Evolutionary conservation across 2,797 vertebrate genomes (phyloP).

Genomic region (Labeo calbasu): DNA sequence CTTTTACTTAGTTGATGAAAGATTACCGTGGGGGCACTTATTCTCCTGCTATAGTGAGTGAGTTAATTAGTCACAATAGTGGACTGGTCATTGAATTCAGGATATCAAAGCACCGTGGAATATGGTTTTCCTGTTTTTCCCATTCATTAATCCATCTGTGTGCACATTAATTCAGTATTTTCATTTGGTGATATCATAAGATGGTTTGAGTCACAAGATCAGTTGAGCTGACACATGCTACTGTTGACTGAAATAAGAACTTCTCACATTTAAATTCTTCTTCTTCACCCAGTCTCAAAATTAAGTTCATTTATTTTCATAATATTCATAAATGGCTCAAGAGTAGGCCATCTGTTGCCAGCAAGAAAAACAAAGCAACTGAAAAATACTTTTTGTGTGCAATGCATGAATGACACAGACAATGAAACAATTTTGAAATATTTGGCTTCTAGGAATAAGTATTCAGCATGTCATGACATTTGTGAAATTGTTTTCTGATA

Average conservation of each 20-base stretch:
- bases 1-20: neutral
- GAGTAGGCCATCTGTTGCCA: conserved; percentile 1
- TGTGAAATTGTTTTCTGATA: conserved; percentile 11
- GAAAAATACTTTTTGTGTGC: neutral
- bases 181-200: neutral
- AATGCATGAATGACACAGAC: neutral
- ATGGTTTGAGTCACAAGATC: neutral
- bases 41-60: neutral
- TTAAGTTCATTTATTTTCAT: neutral
- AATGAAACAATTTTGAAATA: neutral
- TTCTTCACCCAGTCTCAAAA: neutral
- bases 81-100: neutral
- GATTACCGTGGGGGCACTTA: neutral
- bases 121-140: neutral
- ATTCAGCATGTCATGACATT: conserved; percentile 4
- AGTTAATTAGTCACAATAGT: neutral
- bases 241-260: neutral
- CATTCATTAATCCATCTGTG: neutral
- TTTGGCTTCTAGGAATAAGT: conserved; percentile 1
- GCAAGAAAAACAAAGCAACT: neutral
- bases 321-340: conserved; percentile 8
- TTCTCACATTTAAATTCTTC: neutral
- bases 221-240: neutral
- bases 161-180: neutral
- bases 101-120: too few relatives aligned